These are phyloP conservation scores for Nasua narica DNA, from an alignment of 2,797 vertebrate genomes.

Conservation along the genomic window DNA sequence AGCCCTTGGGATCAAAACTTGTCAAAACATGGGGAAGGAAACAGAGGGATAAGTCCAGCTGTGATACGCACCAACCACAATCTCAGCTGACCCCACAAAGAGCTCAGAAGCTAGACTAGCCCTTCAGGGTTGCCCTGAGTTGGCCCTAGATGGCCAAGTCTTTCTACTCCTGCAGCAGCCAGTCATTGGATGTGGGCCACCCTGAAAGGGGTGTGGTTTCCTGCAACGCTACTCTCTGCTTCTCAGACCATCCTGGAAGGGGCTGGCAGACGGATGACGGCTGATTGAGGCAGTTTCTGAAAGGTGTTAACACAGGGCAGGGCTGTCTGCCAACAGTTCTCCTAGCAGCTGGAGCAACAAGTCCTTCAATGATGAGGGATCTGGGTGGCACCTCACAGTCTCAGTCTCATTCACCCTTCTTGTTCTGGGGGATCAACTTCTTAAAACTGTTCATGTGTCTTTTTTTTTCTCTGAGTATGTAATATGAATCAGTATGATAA, in stretches of 20 bases:
- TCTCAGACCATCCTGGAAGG: neutral
- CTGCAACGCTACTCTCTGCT: neutral
- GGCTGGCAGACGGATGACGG: neutral
- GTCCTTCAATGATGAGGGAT: neutral
- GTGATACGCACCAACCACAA: neutral
- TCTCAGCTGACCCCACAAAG: neutral
- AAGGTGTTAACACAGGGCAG: neutral
- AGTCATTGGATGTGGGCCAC: neutral
- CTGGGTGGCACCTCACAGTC: neutral
- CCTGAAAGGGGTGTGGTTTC: neutral
- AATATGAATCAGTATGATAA: neutral
- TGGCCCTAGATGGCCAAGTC: neutral
- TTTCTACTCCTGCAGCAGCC: neutral
- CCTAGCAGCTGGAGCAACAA: neutral
- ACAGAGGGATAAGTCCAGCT: neutral
- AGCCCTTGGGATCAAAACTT: neutral
- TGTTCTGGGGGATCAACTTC: neutral
- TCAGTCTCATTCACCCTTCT: neutral
- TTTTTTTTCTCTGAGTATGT: neutral
- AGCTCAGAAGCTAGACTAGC: neutral
- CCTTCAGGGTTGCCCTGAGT: neutral
- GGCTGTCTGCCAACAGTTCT: neutral
- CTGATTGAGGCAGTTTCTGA: neutral
- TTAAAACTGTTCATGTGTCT: neutral
- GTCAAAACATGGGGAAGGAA: neutral